These are phyloP conservation scores for Arenaria interpres DNA, from an alignment of 2,113 vertebrate species.

Conservation along the genomic window DNA sequence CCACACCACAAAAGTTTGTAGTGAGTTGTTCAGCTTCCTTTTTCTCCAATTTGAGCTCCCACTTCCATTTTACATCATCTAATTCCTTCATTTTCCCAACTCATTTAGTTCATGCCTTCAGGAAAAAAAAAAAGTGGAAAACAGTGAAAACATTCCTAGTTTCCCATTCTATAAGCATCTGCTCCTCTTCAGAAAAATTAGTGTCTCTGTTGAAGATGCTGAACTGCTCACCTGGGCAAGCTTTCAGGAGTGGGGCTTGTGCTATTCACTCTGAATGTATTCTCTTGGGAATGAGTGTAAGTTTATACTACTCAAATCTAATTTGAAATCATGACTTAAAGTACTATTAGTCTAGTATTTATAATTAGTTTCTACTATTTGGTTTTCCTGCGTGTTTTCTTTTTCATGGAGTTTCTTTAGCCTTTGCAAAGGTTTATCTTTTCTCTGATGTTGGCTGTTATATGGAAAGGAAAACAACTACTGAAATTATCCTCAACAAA, in stretches of 20 bases:
- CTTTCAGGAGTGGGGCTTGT: not conserved
- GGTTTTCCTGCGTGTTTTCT: not conserved
- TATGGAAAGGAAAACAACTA: conserved; percentile 22
- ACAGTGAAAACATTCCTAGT: not conserved
- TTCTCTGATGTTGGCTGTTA: not conserved
- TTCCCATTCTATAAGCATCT: not conserved
- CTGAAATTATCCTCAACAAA: conserved; percentile 43
- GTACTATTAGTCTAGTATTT: not conserved
- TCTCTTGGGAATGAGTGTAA: not conserved
- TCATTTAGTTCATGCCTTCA: not conserved
- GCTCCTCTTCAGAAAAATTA: not conserved
- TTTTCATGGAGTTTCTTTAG: not conserved
- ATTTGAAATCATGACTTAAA: not conserved
- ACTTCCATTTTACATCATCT: not conserved
- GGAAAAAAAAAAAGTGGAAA: not conserved
- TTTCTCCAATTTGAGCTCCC: not conserved
- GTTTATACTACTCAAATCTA: not conserved
- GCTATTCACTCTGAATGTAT: not conserved
- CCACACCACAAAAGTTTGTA: not conserved
- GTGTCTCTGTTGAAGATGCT: not conserved
- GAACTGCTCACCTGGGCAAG: not conserved
- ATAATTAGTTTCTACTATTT: not conserved
- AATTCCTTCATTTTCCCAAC: not conserved
- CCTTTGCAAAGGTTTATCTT: conserved; percentile 10
- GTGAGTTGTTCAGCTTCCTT: not conserved